Evolutionary conservation across 1,140 invertebrate species (phyloP), one percentile per base, ranked within the genome.

Genomic region (Drosophila insularis): DNA sequence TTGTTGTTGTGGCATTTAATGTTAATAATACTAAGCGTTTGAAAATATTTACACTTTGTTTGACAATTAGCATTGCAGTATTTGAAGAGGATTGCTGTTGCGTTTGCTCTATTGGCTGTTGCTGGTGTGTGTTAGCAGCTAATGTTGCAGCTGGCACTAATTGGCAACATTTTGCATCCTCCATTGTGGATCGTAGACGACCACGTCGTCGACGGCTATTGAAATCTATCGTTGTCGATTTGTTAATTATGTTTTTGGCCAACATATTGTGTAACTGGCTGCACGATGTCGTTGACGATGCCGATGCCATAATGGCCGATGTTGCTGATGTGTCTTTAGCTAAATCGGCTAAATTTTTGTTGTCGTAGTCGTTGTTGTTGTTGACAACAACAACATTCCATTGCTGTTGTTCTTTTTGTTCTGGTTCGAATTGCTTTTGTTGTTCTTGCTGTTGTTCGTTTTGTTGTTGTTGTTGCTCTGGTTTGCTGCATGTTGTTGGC

Each of bases 1-100:
- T 55, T 65, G 43, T 68, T 81, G 68, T 59, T 80, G 70, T 79
- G 63, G 80, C 65, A 75, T 79, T 78, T 81, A 78, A 80, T 73
- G 81, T 90, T 85, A 84, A 89, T 89, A 89, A 89, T 89, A 89
- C 84, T 89, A 89, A 89, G 74, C 77, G 71, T 77, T 89, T 89
- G 81, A 85, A 90, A 90, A 80, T 89, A 89, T 89, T 84, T 89
- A 89, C 85, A 89, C 78, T 81, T 73, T 50, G 43, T 50, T 90
- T 81, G 67, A 85, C 75, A 74, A 91, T 77, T 75, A 91, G 65
- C 73, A 62, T 91, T 81, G 89, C 78, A 81, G 27, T 27, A 27
- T 85, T 82, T 63, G n/a, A 50, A 50, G 17, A 50, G 43, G 70
- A 68, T 72, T 76, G 71, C 62, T 74, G 53, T 56, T 37, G 80